These are phyloP conservation scores for Chrysaora quinquecirrha DNA, from an alignment of 30 jellyfish, hydroid and myxozoan genomes.

Conservation along the genomic window DNA sequence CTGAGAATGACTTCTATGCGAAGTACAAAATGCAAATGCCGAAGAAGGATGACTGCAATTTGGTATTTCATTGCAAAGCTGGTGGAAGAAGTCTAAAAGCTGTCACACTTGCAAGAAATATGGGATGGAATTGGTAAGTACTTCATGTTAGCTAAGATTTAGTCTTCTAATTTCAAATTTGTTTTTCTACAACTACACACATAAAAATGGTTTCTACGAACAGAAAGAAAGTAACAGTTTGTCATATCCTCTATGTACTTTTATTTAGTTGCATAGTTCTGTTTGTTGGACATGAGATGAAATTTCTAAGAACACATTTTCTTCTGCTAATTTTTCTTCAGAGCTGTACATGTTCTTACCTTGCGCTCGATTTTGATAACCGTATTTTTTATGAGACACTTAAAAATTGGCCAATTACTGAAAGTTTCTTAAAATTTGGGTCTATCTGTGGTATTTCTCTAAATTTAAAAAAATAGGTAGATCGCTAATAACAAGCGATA, in stretches of 20 bases:
- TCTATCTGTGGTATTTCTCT: too few relatives aligned
- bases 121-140: slow-evolving; percentile 86
- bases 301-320: too few relatives aligned
- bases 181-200: background rate
- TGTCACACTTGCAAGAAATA: slow-evolving; percentile 58
- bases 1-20: slow-evolving; percentile 55
- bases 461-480: too few relatives aligned
- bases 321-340: too few relatives aligned
- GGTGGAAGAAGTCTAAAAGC: slow-evolving; percentile 91
- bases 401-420: background rate
- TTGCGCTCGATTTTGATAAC: background rate
- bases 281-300: too few relatives aligned
- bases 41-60: slow-evolving; percentile 63
- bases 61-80: slow-evolving; percentile 86
- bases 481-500: too few relatives aligned
- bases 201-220: too few relatives aligned
- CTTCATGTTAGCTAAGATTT: background rate
- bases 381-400: background rate
- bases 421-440: too few relatives aligned
- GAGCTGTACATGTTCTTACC: background rate
- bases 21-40: slow-evolving; percentile 61
- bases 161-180: background rate
- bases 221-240: too few relatives aligned
- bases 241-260: too few relatives aligned
- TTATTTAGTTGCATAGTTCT: too few relatives aligned